A percentile compares a stretch with the other conserved stretches of the same genome.
Conservation (phyloP, 23 tunicate genomes). For the Styela clava region DNA sequence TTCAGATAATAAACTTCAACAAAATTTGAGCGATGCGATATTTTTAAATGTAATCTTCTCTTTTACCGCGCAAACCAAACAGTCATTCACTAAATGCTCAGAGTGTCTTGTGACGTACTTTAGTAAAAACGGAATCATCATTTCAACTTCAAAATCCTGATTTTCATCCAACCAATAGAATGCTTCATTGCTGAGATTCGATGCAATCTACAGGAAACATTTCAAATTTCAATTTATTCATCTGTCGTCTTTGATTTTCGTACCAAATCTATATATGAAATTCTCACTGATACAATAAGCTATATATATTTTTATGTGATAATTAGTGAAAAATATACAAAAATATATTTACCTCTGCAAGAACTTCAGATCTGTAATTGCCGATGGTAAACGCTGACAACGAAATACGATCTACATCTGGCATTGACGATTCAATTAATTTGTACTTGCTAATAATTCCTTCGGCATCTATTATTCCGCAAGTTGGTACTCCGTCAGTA, state of each 20-base stretch:
- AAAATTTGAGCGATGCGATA: too few relatives aligned
- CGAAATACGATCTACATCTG: not conserved
- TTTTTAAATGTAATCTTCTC: too few relatives aligned
- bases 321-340: too few relatives aligned
- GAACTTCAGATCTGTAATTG: not conserved
- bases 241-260: too few relatives aligned
- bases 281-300: too few relatives aligned
- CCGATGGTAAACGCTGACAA: not conserved
- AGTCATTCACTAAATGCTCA: too few relatives aligned
- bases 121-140: not conserved
- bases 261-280: too few relatives aligned
- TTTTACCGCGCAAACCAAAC: too few relatives aligned
- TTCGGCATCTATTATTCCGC: not conserved
- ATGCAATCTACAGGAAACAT: not conserved
- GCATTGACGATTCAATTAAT: not conserved
- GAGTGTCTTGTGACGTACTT: too few relatives aligned
- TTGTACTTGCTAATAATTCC: not conserved
- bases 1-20: too few relatives aligned
- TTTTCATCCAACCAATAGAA: not conserved
- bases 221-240: too few relatives aligned
- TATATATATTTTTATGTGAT: too few relatives aligned
- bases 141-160: not conserved
- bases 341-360: not conserved
- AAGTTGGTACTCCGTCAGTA: not conserved
- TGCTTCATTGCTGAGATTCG: not conserved